A percentile compares a stretch with the other conserved stretches of the same genome.
Conservation (phyloP, 2,797 vertebrate species). For the Zalophus californianus region DNA sequence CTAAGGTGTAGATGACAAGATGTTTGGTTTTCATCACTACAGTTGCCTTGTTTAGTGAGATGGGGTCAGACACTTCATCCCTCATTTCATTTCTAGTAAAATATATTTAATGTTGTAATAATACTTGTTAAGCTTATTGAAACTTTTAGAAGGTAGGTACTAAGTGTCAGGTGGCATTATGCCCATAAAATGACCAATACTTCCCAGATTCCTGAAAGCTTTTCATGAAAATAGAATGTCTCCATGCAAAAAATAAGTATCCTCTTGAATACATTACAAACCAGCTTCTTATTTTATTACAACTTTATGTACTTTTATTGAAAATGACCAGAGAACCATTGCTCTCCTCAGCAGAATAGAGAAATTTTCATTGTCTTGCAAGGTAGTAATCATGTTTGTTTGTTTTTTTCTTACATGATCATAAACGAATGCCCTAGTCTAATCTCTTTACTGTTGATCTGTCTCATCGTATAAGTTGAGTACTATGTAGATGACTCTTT, state of each 20-base stretch:
- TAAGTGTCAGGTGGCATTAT: neutral
- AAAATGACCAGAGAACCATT: neutral
- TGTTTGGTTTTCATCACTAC: neutral
- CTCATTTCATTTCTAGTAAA: neutral
- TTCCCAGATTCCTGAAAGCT: neutral
- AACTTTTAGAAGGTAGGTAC: neutral
- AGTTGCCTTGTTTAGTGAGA: neutral
- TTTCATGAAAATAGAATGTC: neutral
- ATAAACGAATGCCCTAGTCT: slow-evolving; percentile 37
- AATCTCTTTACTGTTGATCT: neutral
- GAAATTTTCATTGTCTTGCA: neutral
- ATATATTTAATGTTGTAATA: neutral
- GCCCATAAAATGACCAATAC: neutral
- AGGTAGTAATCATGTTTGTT: neutral
- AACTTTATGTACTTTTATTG: neutral
- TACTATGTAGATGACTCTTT: neutral
- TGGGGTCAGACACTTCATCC: neutral
- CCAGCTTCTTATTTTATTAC: neutral
- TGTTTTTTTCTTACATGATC: neutral
- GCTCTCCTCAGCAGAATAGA: neutral
- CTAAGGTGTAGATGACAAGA: neutral
- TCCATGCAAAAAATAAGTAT: neutral
- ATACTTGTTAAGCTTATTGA: neutral
- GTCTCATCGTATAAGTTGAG: neutral
- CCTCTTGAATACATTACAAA: neutral